Evolutionary conservation across 2,797 vertebrate species (phyloP), one percentile per base, ranked within the genome.

Genomic region (Peromyscus attwateri): DNA sequence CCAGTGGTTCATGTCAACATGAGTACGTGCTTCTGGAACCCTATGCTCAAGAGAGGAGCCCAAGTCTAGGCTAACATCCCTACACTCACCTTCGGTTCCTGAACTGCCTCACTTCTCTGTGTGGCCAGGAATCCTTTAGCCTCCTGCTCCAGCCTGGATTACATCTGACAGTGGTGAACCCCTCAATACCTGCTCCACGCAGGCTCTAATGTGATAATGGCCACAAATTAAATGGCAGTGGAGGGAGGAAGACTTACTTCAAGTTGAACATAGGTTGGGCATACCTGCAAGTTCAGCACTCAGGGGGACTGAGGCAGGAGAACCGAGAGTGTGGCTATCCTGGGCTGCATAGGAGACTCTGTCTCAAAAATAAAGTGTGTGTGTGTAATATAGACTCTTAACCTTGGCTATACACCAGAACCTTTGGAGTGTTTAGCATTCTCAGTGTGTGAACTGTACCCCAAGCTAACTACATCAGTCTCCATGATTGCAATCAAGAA

Each of bases 11-110:
- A 52, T n/a, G 64, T 34, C 31, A 87, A 87, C 66, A 37, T 4
- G 31, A 82, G 77, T 11, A 13, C 34, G 46, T 84, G 23, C 80
- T 95, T 87, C 79, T 80, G 73, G 57, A 71, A 94, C 71, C n/a
- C 70, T 64, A 68, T 1, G 3, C 12, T 40, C 68, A 43, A 73
- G 46, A 96, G n/a, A 90, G 52, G 52, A 16, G 21, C 40, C 40
- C 37, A 73, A 12, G 66, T 70, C 29, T 92, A 76, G 46, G 43
- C 34, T 60, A 34, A 29, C 40, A 80, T 10, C 43, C 25, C 25
- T 8, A 37, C 1, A 11, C 16, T n/a, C 2, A 66, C 12, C 13
- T 73, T n/a, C 27, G 31, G 37, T 68, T 73, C 55, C 21, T 14
- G 55, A 77, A 71, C 37, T 81, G 46, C 49, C 66, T 89, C 25